A percentile compares a stretch with the other conserved stretches of the same genome.
phyloP scores from a whole-genome alignment of 1,140 invertebrate species.

The silkworm (Bombyx mori) region DNA sequence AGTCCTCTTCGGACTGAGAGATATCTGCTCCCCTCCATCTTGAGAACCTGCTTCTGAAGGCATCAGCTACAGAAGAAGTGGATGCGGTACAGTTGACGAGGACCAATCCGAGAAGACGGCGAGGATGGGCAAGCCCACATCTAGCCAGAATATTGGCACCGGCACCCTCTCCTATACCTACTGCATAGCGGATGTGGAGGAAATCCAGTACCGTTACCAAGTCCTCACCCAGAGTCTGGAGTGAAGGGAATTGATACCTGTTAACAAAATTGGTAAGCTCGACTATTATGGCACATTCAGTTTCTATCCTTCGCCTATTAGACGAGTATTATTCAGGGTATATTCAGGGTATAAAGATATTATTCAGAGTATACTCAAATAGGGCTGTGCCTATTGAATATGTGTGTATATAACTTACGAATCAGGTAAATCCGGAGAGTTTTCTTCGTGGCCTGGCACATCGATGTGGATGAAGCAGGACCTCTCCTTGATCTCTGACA shows the following conservation, averaged over 20 bases:
- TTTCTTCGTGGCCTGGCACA: constrained; percentile 90
- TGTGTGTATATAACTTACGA: constrained; percentile 31
- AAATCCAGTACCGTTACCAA: constrained; percentile 86
- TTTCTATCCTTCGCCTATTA: too few species aligned
- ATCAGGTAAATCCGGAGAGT: constrained; percentile 60
- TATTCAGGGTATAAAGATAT: too few species aligned
- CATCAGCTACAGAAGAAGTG: constrained; percentile 88
- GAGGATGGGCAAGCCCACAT: constrained; percentile 85
- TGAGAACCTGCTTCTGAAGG: constrained; percentile 87
- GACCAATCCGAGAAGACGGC: constrained; percentile 81
- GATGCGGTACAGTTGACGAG: constrained; percentile 92
- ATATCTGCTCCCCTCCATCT: constrained; percentile 81
- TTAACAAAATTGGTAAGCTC: not conserved
- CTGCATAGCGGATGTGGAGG: constrained; percentile 83
- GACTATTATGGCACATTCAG: too few species aligned
- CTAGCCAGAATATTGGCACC: constrained; percentile 90
- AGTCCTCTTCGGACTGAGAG: constrained; percentile 85
- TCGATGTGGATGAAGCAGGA: constrained; percentile 92
- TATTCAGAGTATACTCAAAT: too few species aligned
- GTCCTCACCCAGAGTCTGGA: constrained; percentile 88
- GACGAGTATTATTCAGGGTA: too few species aligned
- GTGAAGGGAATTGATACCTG: constrained; percentile 85
- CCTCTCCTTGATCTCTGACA: constrained; percentile 87
- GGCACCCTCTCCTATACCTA: constrained; percentile 90
- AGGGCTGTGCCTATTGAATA: too few species aligned